Base-by-base conservation (phyloP, 2,888 invertebrate species). In the Dasypogon diadema region DNA sequence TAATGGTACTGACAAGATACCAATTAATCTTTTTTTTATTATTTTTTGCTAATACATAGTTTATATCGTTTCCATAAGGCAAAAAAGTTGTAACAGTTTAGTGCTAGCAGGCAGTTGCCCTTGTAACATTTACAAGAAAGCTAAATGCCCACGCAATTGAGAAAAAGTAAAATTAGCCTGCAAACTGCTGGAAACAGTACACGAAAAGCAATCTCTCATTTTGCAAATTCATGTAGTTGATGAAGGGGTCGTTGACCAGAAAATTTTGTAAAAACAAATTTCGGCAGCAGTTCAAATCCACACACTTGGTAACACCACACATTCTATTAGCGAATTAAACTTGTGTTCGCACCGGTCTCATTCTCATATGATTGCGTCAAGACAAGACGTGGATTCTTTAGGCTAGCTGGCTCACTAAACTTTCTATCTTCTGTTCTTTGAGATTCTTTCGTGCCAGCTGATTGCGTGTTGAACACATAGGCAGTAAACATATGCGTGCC, bases 251-350 rank as follows among this genome's bases (percentile, higher is more conserved):
- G 42, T 30, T 51, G 73, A 73, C 73, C 73, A 73, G 42, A 73
- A 37, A 54, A 56, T 37, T n/a, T 55, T 4, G 46, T 42, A 14
- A 56, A 55, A 73, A 73, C 14, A 24, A 73, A 56, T 54, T 73
- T 73, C 73, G 21, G 42, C 22, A 56, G 42, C 37, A 73, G 73
- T 56, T 73, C 73, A 73, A 73, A 73, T 73, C n/a, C n/a, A n/a
- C n/a, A n/a, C n/a, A 73, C 73, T 55, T 73, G 73, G 73, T 73
- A 73, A 73, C 73, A 73, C 70, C 70, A 70, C 70, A 70, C 30
- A 54, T 34, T 24, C 54, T 21, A 2, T 42, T 48, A 48, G 30
- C 22, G 21, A 42, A n/a, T n/a, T n/a, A n/a, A 22, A 37, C 63
- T 42, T 22, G 42, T 63, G 63, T 42, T 63, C 42, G 22, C 42